Evolutionary conservation across 2,113 vertebrate species (phyloP), one percentile per base, ranked within the genome.

Genomic region (Atlantisia rogersi): DNA sequence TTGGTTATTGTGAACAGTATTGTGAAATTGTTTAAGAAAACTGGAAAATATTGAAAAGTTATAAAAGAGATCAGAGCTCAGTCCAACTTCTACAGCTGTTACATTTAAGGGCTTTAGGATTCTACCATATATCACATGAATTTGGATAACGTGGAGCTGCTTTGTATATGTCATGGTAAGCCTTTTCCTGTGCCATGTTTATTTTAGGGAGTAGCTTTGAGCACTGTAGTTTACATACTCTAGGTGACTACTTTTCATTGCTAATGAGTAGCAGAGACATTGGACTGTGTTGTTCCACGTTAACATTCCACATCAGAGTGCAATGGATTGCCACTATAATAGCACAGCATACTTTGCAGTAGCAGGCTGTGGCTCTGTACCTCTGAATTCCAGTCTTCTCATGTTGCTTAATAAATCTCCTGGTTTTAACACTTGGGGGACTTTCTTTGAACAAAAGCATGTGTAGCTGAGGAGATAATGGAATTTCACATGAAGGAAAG

Each of bases 391-490:
- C 68, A 73, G 25, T 86, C 7, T 86, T 55, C 16, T 76, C 15
- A 8, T 40, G 31, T 56, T 88, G 39, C 62, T 80, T 71, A 60
- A 48, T 82, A 64, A 68, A 71, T 60, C 26, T 68, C 32, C 15
- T 48, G 5, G 0, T 4, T 87, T 90, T 93, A 89, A 56, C 19
- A 42, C 26, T 71, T 70, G 32, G n/a, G 39, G 35, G 70, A 19
- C 81, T 95, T 92, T 59, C 37, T 96, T 94, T 68, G 58, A 82
- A 42, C n/a, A 75, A 88, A 94, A 95, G 29, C 39, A 76, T 6
- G 10, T 10, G 25, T n/a, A 79, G 12, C 29, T 79, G 50, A 92
- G 40, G 21, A 25, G 20, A 32, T 67, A 1, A 13, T 46, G 29
- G 65, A 77, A 63, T 80, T 70, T 46, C 29, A 29, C 10, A 4